Evolutionary conservation across 92 coral and sea anemone species (phyloP).

Genomic region (Porites lobata): DNA sequence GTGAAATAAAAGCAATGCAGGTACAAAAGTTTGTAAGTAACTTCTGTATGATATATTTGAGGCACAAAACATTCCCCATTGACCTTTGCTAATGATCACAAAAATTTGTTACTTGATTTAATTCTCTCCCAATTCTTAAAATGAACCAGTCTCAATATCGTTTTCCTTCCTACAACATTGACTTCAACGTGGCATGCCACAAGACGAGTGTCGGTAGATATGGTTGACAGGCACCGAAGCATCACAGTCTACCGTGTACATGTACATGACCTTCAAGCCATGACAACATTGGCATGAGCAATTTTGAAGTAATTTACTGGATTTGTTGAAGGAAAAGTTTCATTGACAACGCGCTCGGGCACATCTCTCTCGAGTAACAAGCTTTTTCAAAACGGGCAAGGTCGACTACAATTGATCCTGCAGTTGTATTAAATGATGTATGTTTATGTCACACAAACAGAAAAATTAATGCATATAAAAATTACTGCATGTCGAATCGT

Average conservation of each 20-base stretch:
- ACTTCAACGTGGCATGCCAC: no score
- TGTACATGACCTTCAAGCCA: not conserved
- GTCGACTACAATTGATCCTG: conserved; percentile 25
- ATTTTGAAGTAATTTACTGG: not conserved
- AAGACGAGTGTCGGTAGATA: no score
- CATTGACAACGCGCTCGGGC: not conserved
- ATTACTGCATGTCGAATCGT: not conserved
- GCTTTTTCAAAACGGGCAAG: not conserved
- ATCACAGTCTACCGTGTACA: not conserved
- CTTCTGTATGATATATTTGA: not conserved
- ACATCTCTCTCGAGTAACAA: not conserved
- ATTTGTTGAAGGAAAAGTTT: not conserved
- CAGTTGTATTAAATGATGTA: not conserved
- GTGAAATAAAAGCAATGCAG: not conserved
- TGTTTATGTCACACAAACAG: conserved; percentile 14
- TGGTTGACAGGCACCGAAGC: not conserved
- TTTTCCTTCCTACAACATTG: no score
- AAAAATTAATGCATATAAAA: not conserved
- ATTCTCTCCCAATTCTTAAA: no score
- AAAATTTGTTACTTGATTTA: not conserved
- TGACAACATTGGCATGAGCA: not conserved
- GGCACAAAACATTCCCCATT: not conserved
- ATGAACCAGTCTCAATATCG: no score
- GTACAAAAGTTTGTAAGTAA: not conserved
- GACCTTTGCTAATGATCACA: not conserved